These are phyloP conservation scores for Spisula subtruncata DNA, from an alignment of 2,888 invertebrate species.

Conservation along the genomic window DNA sequence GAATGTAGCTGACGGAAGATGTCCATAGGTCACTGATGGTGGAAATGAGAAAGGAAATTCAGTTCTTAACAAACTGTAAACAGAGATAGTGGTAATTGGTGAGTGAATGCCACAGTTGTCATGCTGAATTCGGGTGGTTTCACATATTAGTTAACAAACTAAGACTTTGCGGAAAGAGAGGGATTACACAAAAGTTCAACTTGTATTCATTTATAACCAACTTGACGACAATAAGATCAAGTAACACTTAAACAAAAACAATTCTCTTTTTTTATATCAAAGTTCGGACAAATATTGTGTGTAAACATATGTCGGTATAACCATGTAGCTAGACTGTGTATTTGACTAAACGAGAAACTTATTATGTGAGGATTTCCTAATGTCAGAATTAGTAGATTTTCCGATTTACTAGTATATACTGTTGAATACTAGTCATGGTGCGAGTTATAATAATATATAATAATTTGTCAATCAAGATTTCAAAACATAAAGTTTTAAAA, in stretches of 20 bases:
- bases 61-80: constrained; percentile 31
- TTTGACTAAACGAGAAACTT: not conserved
- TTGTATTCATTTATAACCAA: not conserved
- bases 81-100: constrained; percentile 34
- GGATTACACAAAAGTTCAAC: not conserved
- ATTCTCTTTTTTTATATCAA: not conserved
- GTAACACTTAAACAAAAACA: not conserved
- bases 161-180: not conserved
- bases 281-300: not conserved
- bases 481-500: not conserved
- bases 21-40: constrained; percentile 9
- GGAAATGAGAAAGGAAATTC: constrained; percentile 26
- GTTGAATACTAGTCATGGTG: not conserved
- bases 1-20: not conserved
- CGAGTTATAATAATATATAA: not conserved
- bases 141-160: not conserved
- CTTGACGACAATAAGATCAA: constrained; percentile 9
- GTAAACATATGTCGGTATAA: not conserved
- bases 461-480: not conserved
- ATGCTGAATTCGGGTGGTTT: constrained; percentile 16
- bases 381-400: not conserved
- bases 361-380: not conserved
- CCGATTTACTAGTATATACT: not conserved
- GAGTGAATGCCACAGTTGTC: constrained; percentile 22
- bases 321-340: not conserved